Evolutionary conservation across 53 echinoderm and acorn worm genomes (phyloP).

Genomic region (Henricia sp.): DNA sequence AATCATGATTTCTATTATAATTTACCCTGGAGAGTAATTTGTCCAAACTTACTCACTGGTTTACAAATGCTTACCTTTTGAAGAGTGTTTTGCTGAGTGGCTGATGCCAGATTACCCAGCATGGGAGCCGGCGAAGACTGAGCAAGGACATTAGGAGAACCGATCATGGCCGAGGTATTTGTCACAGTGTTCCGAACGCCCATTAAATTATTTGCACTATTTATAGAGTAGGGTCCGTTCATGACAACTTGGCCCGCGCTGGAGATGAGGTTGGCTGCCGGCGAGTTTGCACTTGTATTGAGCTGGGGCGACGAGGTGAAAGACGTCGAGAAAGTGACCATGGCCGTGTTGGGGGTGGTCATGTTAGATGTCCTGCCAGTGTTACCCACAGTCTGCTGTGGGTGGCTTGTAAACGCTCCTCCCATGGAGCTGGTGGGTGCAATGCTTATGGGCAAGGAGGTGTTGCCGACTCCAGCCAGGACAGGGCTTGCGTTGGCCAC

Average conservation of each 20-base stretch:
- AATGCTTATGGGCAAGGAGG: slow-evolving; percentile 78
- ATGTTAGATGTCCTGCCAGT: slow-evolving; percentile 66
- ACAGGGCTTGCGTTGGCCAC: slow-evolving; percentile 52
- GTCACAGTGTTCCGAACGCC: slow-evolving; percentile 61
- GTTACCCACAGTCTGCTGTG: slow-evolving; percentile 75
- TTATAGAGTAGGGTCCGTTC: slow-evolving; percentile 60
- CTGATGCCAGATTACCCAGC: slow-evolving; percentile 41
- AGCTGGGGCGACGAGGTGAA: slow-evolving; percentile 35
- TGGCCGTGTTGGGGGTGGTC: slow-evolving; percentile 66
- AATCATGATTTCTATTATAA: no score
- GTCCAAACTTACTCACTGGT: no score
- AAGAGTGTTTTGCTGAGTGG: slow-evolving; percentile 42
- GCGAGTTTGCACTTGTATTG: slow-evolving; percentile 50
- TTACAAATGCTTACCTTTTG: slow-evolving; percentile 52
- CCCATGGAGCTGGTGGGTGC: slow-evolving; percentile 62
- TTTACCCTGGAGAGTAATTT: no score
- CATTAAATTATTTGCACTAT: slow-evolving; percentile 58
- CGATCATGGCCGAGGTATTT: slow-evolving; percentile 42
- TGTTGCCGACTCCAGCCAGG: slow-evolving; percentile 42
- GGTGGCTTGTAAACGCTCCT: slow-evolving; percentile 52
- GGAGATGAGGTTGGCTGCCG: slow-evolving; percentile 47
- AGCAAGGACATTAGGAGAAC: slow-evolving; percentile 11
- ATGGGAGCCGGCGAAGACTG: slow-evolving; percentile 50
- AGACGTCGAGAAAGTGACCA: slow-evolving; percentile 74
- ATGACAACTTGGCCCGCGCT: slow-evolving; percentile 31